These are phyloP conservation scores for Sesia apiformis DNA, from an alignment of 2,888 invertebrate genomes.

Conservation along the genomic window DNA sequence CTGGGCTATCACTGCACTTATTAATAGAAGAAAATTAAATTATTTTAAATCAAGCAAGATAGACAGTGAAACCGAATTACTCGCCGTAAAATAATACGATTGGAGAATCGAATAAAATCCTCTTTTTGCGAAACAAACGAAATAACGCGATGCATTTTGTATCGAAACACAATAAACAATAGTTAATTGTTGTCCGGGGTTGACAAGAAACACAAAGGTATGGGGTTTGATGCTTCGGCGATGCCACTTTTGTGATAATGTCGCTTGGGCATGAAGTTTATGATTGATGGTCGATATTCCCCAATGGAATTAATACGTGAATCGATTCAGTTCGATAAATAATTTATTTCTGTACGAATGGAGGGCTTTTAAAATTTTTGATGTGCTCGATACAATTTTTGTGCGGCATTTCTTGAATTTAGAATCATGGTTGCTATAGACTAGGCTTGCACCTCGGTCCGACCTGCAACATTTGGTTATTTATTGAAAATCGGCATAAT, in stretches of 20 bases:
- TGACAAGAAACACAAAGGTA: conserved; percentile 13
- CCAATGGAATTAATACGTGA: conserved; percentile 58
- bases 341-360: conserved; percentile 51
- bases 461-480: not conserved
- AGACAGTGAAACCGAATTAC: no score
- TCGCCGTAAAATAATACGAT: conserved; percentile 23
- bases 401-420: conserved; percentile 22
- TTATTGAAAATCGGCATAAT: not conserved
- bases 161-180: conserved; percentile 46
- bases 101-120: conserved; percentile 17
- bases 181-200: conserved; percentile 34
- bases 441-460: not conserved
- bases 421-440: conserved; percentile 2
- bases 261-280: conserved; percentile 42
- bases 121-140: not conserved
- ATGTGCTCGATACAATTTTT: conserved; percentile 37
- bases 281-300: conserved; percentile 62
- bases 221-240: conserved; percentile 18
- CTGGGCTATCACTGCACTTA: no score
- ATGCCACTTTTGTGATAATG: conserved; percentile 49
- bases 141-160: not conserved
- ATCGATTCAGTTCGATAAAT: conserved; percentile 47
- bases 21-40: no score
- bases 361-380: conserved; percentile 30
- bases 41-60: no score